phyloP scores from a whole-genome alignment of 2,113 vertebrate species.

The Caracal caracal region DNA sequence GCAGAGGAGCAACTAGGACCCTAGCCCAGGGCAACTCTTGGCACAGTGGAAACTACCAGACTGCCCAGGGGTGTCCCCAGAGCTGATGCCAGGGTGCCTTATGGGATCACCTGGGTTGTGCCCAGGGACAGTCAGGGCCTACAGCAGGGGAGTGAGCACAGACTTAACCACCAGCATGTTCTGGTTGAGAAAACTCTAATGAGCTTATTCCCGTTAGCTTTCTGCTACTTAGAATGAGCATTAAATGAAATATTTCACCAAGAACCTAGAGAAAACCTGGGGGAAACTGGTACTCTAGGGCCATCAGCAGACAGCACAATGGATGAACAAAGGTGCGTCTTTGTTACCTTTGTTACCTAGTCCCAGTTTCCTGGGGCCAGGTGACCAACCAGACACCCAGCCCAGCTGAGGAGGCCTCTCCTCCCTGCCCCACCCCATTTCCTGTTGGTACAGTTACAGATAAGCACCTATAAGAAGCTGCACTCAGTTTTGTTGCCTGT shows the following conservation, averaged over 20 bases:
- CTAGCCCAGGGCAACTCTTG: background rate
- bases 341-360: background rate
- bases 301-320: background rate
- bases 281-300: slow-evolving; percentile 28
- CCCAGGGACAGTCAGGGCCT: background rate
- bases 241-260: slow-evolving; percentile 30
- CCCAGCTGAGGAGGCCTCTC: background rate
- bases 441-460: background rate
- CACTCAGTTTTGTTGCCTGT: background rate
- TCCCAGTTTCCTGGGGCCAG: background rate
- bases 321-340: rapidly evolving
- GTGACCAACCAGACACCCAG: too few species aligned
- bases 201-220: slow-evolving; percentile 28
- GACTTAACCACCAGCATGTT: background rate
- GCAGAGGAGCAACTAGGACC: background rate
- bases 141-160: background rate
- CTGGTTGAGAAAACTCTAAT: background rate
- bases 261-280: slow-evolving; percentile 42
- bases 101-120: background rate
- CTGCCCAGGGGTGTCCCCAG: background rate
- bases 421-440: too few species aligned
- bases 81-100: background rate
- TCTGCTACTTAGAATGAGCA: slow-evolving; percentile 35
- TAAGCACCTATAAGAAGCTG: background rate
- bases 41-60: rapidly evolving